Conservation (phyloP, 2,113 vertebrate genomes). For the Oryzias woworae region DNA sequence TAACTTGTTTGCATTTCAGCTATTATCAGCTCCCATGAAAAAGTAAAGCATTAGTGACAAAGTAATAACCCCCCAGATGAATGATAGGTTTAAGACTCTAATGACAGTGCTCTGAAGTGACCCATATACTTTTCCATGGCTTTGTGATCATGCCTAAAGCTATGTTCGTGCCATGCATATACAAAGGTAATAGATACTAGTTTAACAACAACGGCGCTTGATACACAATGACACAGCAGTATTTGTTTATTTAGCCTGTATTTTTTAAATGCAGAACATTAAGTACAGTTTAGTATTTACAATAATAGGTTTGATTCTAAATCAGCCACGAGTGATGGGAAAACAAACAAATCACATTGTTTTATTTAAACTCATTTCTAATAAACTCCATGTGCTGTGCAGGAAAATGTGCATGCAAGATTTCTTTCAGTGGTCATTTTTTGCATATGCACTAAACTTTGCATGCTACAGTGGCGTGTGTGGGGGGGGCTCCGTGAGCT, state of each 20-base stretch:
- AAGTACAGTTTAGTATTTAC: no score
- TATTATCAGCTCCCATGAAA: background rate
- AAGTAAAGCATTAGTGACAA: background rate
- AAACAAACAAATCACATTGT: background rate
- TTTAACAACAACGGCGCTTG: slow-evolving; percentile 36
- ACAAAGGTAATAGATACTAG: slow-evolving; percentile 30
- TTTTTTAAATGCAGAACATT: no score
- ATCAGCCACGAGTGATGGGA: background rate
- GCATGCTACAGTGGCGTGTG: slow-evolving; percentile 44
- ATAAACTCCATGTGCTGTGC: slow-evolving; percentile 1
- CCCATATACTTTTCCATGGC: slow-evolving; percentile 15
- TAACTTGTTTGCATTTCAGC: background rate
- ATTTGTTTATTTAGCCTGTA: background rate
- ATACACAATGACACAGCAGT: background rate
- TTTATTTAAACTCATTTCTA: slow-evolving; percentile 3
- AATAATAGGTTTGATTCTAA: no score
- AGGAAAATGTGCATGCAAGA: slow-evolving; percentile 33
- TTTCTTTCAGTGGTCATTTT: slow-evolving; percentile 11
- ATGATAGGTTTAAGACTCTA: slow-evolving; percentile 31
- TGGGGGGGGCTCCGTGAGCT: slow-evolving; percentile 44
- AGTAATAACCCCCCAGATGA: slow-evolving; percentile 11
- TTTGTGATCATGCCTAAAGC: slow-evolving; percentile 29
- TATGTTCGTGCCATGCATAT: slow-evolving; percentile 44
- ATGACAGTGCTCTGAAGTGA: slow-evolving; percentile 21
- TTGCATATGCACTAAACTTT: slow-evolving; percentile 54